A percentile compares a stretch with the other conserved stretches of the same genome.
phyloP scores from a whole-genome alignment of 2,113 vertebrate species.

The Oreochromis aureus region DNA sequence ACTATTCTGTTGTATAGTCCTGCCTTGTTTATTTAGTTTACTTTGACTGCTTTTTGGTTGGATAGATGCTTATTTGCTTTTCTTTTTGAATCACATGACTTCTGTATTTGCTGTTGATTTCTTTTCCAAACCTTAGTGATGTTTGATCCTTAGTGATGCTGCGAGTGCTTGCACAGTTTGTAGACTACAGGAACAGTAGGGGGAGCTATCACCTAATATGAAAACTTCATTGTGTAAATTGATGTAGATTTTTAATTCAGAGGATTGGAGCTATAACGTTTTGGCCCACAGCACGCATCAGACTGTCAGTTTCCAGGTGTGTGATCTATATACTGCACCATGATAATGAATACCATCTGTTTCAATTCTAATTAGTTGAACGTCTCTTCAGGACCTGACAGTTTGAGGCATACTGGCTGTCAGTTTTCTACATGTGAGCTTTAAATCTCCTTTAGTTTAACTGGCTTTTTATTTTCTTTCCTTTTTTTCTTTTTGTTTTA shows the following conservation, averaged over 20 bases:
- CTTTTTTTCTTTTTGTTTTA: background rate
- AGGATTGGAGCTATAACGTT: background rate
- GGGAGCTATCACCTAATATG: constrained; percentile 12
- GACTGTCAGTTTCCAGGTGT: background rate
- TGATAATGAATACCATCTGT: background rate
- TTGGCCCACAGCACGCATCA: background rate
- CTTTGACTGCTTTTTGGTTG: background rate
- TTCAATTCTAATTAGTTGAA: background rate
- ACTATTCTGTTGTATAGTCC: background rate
- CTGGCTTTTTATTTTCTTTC: background rate
- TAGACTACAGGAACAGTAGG: constrained; percentile 9
- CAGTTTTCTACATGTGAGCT: background rate
- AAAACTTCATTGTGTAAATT: background rate
- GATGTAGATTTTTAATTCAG: background rate
- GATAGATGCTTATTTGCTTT: background rate
- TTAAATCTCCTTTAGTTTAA: background rate
- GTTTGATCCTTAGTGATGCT: background rate
- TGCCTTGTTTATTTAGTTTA: background rate
- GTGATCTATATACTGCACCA: background rate
- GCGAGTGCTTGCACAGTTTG: fast-evolving
- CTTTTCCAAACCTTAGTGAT: background rate
- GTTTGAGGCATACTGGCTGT: background rate
- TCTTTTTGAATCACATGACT: background rate
- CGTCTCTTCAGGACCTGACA: background rate
- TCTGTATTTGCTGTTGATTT: background rate